Conservation (phyloP, 2,888 invertebrate species). For the Drosophila testacea region DNA sequence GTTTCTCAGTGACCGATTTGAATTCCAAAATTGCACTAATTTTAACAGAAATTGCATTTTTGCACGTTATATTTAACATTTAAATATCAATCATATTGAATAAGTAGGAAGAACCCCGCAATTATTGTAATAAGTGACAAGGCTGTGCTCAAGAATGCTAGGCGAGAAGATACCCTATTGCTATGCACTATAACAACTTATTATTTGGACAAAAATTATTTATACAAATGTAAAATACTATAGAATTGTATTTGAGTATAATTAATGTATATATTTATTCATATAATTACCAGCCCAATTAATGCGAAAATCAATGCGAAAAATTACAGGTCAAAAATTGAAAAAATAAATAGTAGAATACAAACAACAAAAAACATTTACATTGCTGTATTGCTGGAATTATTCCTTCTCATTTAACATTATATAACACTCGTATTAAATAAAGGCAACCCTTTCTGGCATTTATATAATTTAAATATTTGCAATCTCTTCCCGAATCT, state of each 20-base stretch:
- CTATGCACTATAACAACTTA: too few species aligned
- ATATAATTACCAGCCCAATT: conserved; percentile 44
- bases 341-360: conserved; percentile 2
- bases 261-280: conserved; percentile 49
- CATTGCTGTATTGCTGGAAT: background rate
- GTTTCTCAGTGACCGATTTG: conserved; percentile 50
- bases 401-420: background rate
- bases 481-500: background rate
- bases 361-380: background rate
- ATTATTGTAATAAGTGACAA: conserved; percentile 1
- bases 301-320: conserved; percentile 58
- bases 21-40: conserved; percentile 44
- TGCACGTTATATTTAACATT: conserved; percentile 69
- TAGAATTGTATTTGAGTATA: conserved; percentile 4
- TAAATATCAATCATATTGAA: conserved; percentile 27
- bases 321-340: conserved; percentile 38
- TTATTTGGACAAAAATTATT: too few species aligned
- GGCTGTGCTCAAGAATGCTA: background rate
- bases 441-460: background rate
- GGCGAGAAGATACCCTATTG: background rate
- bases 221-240: conserved; percentile 12
- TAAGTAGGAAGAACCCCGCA: conserved; percentile 8
- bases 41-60: conserved; percentile 66
- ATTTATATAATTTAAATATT: conserved; percentile 8
- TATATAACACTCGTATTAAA: background rate